phyloP scores from a whole-genome alignment of 30 jellyfish, hydroid and myxozoan genomes.

The Chironex yamaguchii region DNA sequence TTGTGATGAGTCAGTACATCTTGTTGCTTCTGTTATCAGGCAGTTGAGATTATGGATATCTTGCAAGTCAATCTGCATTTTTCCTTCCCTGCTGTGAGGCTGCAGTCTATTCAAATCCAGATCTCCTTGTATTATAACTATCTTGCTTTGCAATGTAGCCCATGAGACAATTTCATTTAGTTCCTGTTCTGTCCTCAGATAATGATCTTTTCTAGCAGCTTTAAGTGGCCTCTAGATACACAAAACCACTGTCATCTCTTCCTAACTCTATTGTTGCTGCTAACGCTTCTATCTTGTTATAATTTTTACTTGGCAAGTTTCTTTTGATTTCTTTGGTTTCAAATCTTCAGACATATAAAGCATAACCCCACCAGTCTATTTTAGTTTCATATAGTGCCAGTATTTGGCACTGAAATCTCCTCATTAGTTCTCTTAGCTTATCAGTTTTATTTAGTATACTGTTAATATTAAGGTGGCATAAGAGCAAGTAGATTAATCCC shows the following conservation, averaged over 20 bases:
- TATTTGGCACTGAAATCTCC: constrained; percentile 3
- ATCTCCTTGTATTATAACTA: constrained; percentile 7
- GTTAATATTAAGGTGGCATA: constrained; percentile 6
- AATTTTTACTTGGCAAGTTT: not conserved
- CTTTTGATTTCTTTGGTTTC: not conserved
- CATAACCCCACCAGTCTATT: too few species aligned
- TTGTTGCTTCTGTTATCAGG: constrained; percentile 30
- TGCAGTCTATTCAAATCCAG: constrained; percentile 19
- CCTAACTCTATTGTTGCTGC: constrained; percentile 18
- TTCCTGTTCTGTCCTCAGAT: constrained; percentile 26
- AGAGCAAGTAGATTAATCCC: too few species aligned
- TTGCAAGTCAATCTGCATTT: constrained; percentile 22
- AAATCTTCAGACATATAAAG: not conserved
- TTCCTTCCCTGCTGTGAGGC: constrained; percentile 45
- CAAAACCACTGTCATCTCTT: too few species aligned
- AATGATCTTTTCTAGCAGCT: constrained; percentile 11
- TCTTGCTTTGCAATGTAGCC: constrained; percentile 16
- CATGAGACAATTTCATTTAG: constrained; percentile 24
- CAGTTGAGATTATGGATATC: constrained; percentile 33
- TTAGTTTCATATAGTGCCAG: constrained; percentile 8
- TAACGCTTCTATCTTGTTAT: constrained; percentile 29
- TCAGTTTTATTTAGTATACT: constrained; percentile 3
- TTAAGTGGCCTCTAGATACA: constrained; percentile 19
- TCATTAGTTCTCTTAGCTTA: not conserved
- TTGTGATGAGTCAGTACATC: constrained; percentile 25